These are phyloP conservation scores for Neodon shergylaensis DNA, from an alignment of 2,113 vertebrate genomes.

Conservation along the genomic window DNA sequence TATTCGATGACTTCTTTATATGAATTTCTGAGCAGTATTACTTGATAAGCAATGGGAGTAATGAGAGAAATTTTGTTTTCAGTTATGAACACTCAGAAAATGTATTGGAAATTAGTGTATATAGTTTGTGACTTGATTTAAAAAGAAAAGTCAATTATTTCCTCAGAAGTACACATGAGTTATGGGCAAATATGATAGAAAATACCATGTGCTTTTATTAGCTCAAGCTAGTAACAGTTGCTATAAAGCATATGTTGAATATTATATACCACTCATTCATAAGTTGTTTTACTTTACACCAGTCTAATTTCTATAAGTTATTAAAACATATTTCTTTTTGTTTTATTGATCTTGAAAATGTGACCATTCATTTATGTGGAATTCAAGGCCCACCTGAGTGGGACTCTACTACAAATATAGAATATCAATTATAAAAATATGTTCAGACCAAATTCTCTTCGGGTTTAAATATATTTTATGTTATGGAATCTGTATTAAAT, in stretches of 20 bases:
- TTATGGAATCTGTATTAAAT: not conserved
- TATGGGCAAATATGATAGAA: not conserved
- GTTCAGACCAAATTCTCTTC: not conserved
- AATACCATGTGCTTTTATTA: not conserved
- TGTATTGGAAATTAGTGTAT: not conserved
- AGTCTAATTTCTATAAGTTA: conserved; percentile 7
- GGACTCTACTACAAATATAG: not conserved
- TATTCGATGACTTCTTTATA: not conserved
- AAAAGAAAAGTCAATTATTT: conserved; percentile 3
- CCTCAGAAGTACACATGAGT: not conserved
- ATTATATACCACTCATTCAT: not conserved
- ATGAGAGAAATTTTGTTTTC: not conserved
- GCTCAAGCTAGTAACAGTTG: not conserved
- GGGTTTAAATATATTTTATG: not conserved
- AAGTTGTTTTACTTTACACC: not conserved
- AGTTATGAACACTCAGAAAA: not conserved
- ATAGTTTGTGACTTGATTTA: not conserved
- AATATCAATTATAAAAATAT: no score
- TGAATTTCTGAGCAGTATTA: not conserved
- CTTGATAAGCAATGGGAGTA: not conserved
- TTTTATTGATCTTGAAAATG: not conserved
- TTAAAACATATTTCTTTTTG: not conserved
- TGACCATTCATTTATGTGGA: not conserved
- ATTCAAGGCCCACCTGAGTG: not conserved
- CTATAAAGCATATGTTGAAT: conserved; percentile 11